Base-by-base conservation (phyloP, 2,888 invertebrate species). In the Heterodera filipjevi region DNA sequence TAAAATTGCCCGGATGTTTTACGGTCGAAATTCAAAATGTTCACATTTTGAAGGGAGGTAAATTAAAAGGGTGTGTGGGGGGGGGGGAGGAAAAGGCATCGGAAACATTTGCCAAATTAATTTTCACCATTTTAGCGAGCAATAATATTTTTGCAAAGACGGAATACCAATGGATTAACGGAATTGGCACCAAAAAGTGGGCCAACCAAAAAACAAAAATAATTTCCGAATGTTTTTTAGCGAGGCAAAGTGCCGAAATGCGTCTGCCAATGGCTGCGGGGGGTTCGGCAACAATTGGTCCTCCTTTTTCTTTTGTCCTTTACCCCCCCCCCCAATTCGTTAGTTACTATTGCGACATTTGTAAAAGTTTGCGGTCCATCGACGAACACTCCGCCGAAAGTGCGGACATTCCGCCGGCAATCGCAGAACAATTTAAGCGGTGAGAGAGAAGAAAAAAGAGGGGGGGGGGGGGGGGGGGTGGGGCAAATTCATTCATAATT, bases 91-190 rank as follows among this genome's bases (percentile, higher is more conserved):
- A 33, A 35, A 30, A 35, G 16, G 33, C 68, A 32, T 16, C 8
- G 19, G 10, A 68, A 35, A 27, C 68, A 32, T 49, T 35, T 33
- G 16, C 30, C 6, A 33, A 35, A 22, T 35, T 16, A 59, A 53
- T 72, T 71, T 30, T 16, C 10, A 32, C 10, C 14, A 33, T 30
- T 68, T 35, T 33, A 35, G 32, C 14, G 33, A 10, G 68, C 68
- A 19, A 16, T 10, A 68, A 35, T 12, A 87, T 89, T 80, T 89
- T 89, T 76, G 87, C 88, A 10, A 88, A 89, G 76, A 86, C 86
- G n/a, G 88, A 89, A 76, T 89, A 88, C 81, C 87, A 89, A 76
- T 89, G 89, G 89, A 84, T 88, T 83, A 89, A 89, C 81, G 86
- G 88, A 10, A 84, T 86, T 53, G 86, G 87, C 66, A 87, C 89